A percentile compares a stretch with the other conserved stretches of the same genome.
Conservation (phyloP, 2,888 invertebrate genomes). For the Endotricha flammealis region DNA sequence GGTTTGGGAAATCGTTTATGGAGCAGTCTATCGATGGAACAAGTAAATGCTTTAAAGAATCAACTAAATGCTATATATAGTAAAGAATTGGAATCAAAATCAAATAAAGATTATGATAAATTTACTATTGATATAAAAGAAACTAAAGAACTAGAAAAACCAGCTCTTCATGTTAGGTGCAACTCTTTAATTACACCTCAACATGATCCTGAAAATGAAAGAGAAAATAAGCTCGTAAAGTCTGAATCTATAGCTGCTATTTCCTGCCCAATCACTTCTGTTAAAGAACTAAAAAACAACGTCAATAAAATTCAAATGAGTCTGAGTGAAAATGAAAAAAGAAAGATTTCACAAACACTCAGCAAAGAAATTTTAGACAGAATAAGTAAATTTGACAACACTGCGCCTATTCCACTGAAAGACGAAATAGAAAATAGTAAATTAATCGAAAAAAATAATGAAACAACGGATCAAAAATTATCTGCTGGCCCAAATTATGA, state of each 20-base stretch:
- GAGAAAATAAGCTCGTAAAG: constrained; percentile 61
- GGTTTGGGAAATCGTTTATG: constrained; percentile 87
- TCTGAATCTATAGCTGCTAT: constrained; percentile 79
- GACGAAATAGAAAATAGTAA: constrained; percentile 81
- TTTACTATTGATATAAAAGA: constrained; percentile 81
- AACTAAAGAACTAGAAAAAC: constrained; percentile 41
- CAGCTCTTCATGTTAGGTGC: constrained; percentile 76
- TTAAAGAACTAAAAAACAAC: constrained; percentile 68
- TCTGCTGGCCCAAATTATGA: too few relatives aligned
- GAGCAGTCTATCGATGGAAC: constrained; percentile 90
- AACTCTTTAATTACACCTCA: constrained; percentile 74
- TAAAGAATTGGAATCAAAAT: constrained; percentile 69
- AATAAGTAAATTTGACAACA: constrained; percentile 67
- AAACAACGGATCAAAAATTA: too few relatives aligned
- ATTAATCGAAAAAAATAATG: constrained; percentile 30
- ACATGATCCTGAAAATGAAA: constrained; percentile 44
- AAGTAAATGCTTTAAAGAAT: constrained; percentile 87
- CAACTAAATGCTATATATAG: constrained; percentile 91
- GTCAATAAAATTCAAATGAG: constrained; percentile 71
- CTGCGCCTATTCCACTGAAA: constrained; percentile 34
- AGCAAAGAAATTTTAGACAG: constrained; percentile 85
- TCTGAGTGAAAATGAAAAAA: constrained; percentile 84
- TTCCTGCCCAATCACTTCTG: constrained; percentile 56
- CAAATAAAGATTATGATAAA: constrained; percentile 60
- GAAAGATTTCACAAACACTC: constrained; percentile 83